Evolutionary conservation across 2,113 vertebrate species (phyloP), one percentile per base, ranked within the genome.

Genomic region (Sapayoa aenigma): DNA sequence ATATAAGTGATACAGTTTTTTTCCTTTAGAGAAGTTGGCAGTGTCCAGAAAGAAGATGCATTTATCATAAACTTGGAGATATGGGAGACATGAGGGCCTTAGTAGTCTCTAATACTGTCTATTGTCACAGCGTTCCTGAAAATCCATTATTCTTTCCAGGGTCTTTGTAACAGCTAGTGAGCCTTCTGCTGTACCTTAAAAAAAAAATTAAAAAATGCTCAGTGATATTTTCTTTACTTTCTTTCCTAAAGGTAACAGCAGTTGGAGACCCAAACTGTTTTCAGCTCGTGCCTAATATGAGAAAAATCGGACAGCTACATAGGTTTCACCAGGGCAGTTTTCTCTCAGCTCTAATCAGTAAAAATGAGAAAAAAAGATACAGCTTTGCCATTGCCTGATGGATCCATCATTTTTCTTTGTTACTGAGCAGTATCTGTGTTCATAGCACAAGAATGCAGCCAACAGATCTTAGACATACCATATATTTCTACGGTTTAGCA

Each of bases 401-500:
- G 27, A 18, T 46, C 50, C 76, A 60, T 84, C 3, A 0, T 93
- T 92, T 50, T 75, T 92, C 76, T 96, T 95, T 86, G 85, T 86
- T 92, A 88, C 68, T 25, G 18, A 79, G 72, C 59, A 88, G 12
- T 77, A 56, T 88, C 85, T 86, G 46, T 80, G 79, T 56, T 90
- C 94, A 86, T 41, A 93, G 90, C 47, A 75, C n/a, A 96, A 93
- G 88, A 96, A 92, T 78, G 90, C 83, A 91, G 82, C 85, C 85
- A 93, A 63, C 42, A 81, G 50, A 93, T 80, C 79, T 39, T 71
- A 91, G 93, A 90, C 92, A 88, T 77, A 24, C 50, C 72, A 55
- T 94, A 67, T 96, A 96, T 95, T 93, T 95, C 87, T 89, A 73
- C 78, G 78, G 28, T 84, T 96, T 96, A 95, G 76, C 88, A 94